A percentile compares a stretch with the other conserved stretches of the same genome.
phyloP scores from a whole-genome alignment of 2,888 invertebrate species.

The Cybosia mesomella region DNA sequence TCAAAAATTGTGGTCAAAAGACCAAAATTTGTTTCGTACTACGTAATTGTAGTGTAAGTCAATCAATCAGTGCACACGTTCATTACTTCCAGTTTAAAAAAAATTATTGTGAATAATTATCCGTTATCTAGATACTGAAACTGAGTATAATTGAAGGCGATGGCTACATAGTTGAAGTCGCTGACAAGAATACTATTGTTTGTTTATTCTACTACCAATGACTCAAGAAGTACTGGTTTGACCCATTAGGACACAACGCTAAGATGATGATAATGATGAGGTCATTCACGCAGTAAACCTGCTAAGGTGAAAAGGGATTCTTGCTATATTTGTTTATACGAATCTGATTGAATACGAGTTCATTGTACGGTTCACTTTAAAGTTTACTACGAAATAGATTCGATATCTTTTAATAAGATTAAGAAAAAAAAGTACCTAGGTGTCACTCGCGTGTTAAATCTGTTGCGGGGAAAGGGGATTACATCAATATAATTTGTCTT shows the following conservation, averaged over 20 bases:
- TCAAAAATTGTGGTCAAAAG: neutral
- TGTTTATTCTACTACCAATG: neutral
- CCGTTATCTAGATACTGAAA: neutral
- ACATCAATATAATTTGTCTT: neutral
- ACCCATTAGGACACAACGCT: neutral
- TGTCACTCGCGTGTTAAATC: neutral
- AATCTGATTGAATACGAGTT: neutral
- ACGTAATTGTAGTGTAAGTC: too few relatives aligned
- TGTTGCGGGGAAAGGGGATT: neutral
- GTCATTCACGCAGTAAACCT: neutral
- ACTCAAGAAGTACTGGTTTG: too few relatives aligned
- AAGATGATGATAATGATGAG: too few relatives aligned
- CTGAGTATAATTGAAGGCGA: neutral
- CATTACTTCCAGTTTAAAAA: too few relatives aligned
- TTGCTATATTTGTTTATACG: neutral
- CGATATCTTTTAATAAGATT: neutral
- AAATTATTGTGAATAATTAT: neutral
- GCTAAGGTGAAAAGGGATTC: neutral
- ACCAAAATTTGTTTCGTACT: too few relatives aligned
- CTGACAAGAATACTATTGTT: neutral
- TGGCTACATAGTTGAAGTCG: neutral
- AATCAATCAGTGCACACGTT: neutral
- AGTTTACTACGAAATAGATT: neutral
- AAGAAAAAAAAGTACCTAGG: too few relatives aligned
- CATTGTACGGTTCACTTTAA: neutral